Base-by-base conservation (phyloP, 2,113 vertebrate genomes). In the Egretta garzetta region DNA sequence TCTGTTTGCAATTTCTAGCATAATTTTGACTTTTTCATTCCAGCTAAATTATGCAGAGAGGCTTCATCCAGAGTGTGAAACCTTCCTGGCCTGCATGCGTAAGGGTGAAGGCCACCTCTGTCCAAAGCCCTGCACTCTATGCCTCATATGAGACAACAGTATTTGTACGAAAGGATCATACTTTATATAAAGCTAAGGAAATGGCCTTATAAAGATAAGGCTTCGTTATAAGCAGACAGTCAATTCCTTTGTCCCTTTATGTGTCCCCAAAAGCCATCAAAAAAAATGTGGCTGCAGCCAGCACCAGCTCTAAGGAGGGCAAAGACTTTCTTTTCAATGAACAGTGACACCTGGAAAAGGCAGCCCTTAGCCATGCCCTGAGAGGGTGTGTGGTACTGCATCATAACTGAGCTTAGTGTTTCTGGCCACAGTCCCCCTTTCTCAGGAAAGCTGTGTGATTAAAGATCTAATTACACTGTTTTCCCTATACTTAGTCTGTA, bases 401-500 rank as follows among this genome's bases (percentile, higher is more conserved):
- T 50, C 12, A 4, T 12, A 52, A 16, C 32, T 33, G 74, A 83
- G 37, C 30, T 89, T 43, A 53, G 28, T 37, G 26, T 45, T 88
- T 77, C 50, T 93, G 68, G 59, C 75, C 74, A 80, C 56, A 95
- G 63, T 73, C 4, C 4, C 39, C 19, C 37, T 92, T 95, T 66
- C 66, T 76, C 67, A 63, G 47, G 56, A 96, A 91, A 68, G 10
- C 16, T 55, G 22, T 64, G 28, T 84, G 83, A 83, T 94, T 96
- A 88, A 96, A 92, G 71, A 62, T 64, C 74, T 89, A 91, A 97
- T 93, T 95, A 71, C 22, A 16, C 19, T 67, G 64, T 60, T 87
- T 94, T 85, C 43, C 22, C 26, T 33, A 26, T 68, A 64, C 53
- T 64, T 82, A 63, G 21, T 72, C 47, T 63, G 39, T 50, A 53